These are phyloP conservation scores for Rhyacophila brunnea DNA, from an alignment of 1,140 invertebrate genomes.

Conservation along the genomic window DNA sequence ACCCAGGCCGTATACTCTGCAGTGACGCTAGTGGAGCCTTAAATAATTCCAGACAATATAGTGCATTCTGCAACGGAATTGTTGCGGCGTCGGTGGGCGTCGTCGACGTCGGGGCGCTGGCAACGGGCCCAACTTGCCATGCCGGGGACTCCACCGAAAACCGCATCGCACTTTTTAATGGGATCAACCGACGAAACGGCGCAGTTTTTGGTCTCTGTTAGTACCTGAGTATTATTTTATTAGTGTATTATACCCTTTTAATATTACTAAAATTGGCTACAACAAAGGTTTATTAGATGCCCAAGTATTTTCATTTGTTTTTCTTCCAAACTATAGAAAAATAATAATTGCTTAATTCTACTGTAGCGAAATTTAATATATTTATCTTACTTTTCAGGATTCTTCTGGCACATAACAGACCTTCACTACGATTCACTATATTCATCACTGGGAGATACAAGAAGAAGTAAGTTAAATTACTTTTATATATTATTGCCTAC, in stretches of 20 bases:
- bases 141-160: slow-evolving; percentile 5
- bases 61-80: slow-evolving; percentile 25
- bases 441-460: slow-evolving; percentile 67
- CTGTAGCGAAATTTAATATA: too few relatives aligned
- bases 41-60: slow-evolving; percentile 34
- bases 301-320: too few relatives aligned
- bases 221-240: too few relatives aligned
- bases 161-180: slow-evolving; percentile 15
- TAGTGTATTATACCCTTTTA: neutral
- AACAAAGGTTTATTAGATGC: too few relatives aligned
- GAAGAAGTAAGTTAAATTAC: slow-evolving; percentile 62
- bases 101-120: neutral
- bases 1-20: neutral
- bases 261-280: too few relatives aligned
- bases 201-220: slow-evolving; percentile 2
- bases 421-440: slow-evolving; percentile 84
- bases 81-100: slow-evolving; percentile 9
- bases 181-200: neutral
- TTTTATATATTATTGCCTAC: too few relatives aligned
- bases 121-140: slow-evolving; percentile 7
- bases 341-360: too few relatives aligned
- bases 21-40: slow-evolving; percentile 2
- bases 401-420: slow-evolving; percentile 91
- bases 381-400: slow-evolving; percentile 75
- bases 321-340: too few relatives aligned